A percentile compares a stretch with the other conserved stretches of the same genome.
phyloP scores from a whole-genome alignment of 2,113 vertebrate genomes.

The Atherinomorus stipes region DNA sequence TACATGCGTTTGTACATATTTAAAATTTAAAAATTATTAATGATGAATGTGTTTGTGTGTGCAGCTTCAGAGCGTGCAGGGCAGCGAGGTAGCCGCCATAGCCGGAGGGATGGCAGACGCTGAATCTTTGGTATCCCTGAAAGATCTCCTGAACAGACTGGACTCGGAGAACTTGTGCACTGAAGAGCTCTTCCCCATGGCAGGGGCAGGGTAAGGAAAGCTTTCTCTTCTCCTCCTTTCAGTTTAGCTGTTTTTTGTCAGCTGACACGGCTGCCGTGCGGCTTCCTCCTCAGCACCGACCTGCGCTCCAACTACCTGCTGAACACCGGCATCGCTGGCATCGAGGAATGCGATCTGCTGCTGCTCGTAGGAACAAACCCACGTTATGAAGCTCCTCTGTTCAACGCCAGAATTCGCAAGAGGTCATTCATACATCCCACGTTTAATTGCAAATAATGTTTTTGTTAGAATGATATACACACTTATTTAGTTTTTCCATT shows the following conservation, averaged over 20 bases:
- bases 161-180: conserved; percentile 94
- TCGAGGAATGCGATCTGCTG: conserved; percentile 93
- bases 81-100: conserved; percentile 88
- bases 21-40: too few relatives aligned
- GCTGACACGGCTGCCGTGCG: not conserved
- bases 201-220: conserved; percentile 90
- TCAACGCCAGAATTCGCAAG: conserved; percentile 95
- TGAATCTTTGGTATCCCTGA: conserved; percentile 92
- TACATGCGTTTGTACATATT: too few relatives aligned
- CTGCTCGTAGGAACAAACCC: conserved; percentile 96
- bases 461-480: too few relatives aligned
- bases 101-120: conserved; percentile 95
- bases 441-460: too few relatives aligned
- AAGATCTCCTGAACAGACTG: conserved; percentile 92
- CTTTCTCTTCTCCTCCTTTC: not conserved
- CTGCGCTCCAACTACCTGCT: conserved; percentile 97
- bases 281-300: conserved; percentile 85
- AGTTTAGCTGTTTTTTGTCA: not conserved
- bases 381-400: conserved; percentile 95
- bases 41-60: conserved; percentile 27
- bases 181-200: conserved; percentile 93
- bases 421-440: conserved; percentile 79
- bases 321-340: conserved; percentile 92
- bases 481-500: not conserved
- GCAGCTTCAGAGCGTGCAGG: conserved; percentile 90